Evolutionary conservation across 2,113 vertebrate species (phyloP).

Genomic region (Gobiocypris rarus): DNA sequence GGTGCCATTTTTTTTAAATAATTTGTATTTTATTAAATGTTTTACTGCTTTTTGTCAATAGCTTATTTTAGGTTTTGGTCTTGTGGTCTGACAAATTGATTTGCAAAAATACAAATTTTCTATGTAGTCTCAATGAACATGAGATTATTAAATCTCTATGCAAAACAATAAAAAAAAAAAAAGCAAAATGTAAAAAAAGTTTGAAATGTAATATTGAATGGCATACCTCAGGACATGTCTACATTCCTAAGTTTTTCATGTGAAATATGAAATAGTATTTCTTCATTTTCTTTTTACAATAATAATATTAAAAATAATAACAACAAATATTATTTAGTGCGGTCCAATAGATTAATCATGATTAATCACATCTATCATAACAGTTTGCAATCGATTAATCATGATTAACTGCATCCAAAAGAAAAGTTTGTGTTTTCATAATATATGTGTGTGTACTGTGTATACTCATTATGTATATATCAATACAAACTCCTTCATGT

Average conservation of each 20-base stretch:
- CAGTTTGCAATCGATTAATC: no score
- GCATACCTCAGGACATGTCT: background rate
- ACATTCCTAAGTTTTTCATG: background rate
- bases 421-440: no score
- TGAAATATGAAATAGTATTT: background rate
- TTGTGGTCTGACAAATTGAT: background rate
- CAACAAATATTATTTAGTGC: no score
- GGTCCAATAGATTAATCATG: no score
- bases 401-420: no score
- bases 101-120: background rate
- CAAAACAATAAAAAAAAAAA: background rate
- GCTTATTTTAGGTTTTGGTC: background rate
- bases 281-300: background rate
- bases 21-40: background rate
- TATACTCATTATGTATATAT: no score
- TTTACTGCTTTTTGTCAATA: background rate
- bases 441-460: no score
- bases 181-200: background rate
- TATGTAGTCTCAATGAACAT: background rate
- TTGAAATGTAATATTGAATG: background rate
- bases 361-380: no score
- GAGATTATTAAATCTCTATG: background rate
- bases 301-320: background rate
- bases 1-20: background rate
- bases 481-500: no score